Base-by-base conservation (phyloP, 2,797 vertebrate species). In the Platalea minor region DNA sequence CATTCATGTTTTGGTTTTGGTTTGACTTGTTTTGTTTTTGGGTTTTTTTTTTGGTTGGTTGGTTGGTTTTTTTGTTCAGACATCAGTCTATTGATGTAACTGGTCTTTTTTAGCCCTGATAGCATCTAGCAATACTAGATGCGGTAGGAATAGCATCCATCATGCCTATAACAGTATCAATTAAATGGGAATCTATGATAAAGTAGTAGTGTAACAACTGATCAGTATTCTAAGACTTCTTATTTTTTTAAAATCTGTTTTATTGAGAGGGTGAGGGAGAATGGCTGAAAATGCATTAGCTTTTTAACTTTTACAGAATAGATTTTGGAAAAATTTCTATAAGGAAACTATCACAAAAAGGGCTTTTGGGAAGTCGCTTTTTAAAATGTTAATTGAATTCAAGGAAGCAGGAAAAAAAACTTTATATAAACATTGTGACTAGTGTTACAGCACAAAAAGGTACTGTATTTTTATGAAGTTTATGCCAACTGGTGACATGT, bases 391-490 rank as follows among this genome's bases (percentile, higher is more conserved):
- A 46, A 11, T 64, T 95, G 90, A 77, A 75, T 86, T 84, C 64
- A 94, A 84, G 88, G 95, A 91, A 91, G 91, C 18, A 53, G 73
- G 56, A 78, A 83, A 91, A 91, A 80, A 45, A 70, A 53, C 86
- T 97, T 96, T 97, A 83, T 97, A 97, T 93, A 78, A 96, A 93
- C 85, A 50, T 97, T 95, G 65, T 96, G 96, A 96, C 90, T 95
- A 89, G 92, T 77, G 90, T 70, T 94, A 76, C 50, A 82, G 85
- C 95, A 93, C 88, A 96, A 96, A 97, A 97, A 94, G 94, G 88
- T 93, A 91, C 96, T 97, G 97, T 98, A 97, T 98, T 98, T 98
- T 98, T 98, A 98, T 98, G 98, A 97, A 96, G 96, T 98, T 97
- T 98, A 96, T 98, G 97, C 95, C 91, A 96, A 89, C 97, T 98